Percentiles rank a stretch among this genome's conserved stretches.
Evolutionary conservation across 2,113 vertebrate genomes (phyloP).

Genomic region (Ardeotis arabs): DNA sequence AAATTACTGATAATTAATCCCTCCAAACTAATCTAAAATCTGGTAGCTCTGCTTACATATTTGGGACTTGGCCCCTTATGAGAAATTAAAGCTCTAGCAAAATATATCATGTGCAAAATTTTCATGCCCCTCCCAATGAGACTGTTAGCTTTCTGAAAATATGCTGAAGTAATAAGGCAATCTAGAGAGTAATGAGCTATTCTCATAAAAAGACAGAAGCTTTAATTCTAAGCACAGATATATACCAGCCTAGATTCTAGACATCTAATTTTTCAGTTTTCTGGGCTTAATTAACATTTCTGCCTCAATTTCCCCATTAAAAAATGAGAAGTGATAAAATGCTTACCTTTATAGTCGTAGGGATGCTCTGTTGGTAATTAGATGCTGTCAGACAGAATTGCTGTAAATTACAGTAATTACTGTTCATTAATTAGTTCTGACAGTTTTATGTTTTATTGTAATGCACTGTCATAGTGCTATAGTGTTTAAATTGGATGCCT

Average conservation of each 20-base stretch:
- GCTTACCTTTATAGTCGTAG: conserved; percentile 51
- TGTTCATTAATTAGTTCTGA: conserved; percentile 68
- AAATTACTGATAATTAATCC: neutral
- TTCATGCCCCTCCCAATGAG: neutral
- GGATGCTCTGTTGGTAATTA: conserved; percentile 59
- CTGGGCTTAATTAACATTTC: conserved; percentile 41
- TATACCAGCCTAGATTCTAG: neutral
- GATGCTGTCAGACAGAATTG: conserved; percentile 61
- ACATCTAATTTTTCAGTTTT: conserved; percentile 29
- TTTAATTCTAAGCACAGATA: neutral
- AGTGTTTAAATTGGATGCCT: conserved; percentile 58
- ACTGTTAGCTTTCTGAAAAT: neutral
- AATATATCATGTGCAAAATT: neutral
- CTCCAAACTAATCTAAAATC: neutral
- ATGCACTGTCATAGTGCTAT: conserved; percentile 51
- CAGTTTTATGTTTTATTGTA: conserved; percentile 66
- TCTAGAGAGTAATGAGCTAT: neutral
- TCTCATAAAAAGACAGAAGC: neutral
- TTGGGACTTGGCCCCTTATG: neutral
- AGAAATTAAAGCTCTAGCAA: neutral
- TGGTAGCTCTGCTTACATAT: neutral
- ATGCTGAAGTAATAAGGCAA: neutral
- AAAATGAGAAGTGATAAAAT: conserved; percentile 54
- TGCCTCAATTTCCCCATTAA: conserved; percentile 57
- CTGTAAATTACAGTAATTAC: conserved; percentile 68